Base-by-base conservation (phyloP, 2,797 vertebrate genomes). In the Danio aesculapii region DNA sequence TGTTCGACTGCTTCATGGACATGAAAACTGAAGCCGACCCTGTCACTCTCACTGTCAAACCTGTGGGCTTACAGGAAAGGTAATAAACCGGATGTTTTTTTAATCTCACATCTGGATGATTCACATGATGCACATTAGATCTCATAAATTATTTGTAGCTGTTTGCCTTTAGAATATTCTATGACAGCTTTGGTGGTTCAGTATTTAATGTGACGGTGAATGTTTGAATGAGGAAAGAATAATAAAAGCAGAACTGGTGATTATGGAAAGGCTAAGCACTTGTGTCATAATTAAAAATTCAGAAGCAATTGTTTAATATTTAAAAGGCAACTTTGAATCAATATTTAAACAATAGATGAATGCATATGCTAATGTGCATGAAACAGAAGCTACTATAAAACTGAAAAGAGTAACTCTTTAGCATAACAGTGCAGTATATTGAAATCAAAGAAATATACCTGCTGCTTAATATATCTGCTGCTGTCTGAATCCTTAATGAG, bases 31-130 rank as follows among this genome's bases (percentile, higher is more conserved):
- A 99, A 81, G 94, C 91, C 0, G 98, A 99, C 52, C 95, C 95
- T 0, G 78, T 91, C 77, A 98, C 97, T 0, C 94, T 99, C 82
- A 96, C 94, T 0, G 97, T 99, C 89, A 98, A 98, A 86, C 92
- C 97, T 8, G 92, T 98, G 91, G 98, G 98, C 84, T 95, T 99
- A 85, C 98, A 99, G 91, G 98, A 99, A 93, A 97, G 98, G 98
- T 99, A 91, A 83, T 67, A 17, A 57, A 46, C 8, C 0, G 19
- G 13, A 8, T n/a, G 3, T 62, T 39, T 41, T 73, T 11, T n/a
- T 8, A 67, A 10, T 67, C 49, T 71, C 21, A 52, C 19, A 69
- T 14, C 17, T 77, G 8, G 11, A 21, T 44, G 46, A 14, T 50
- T 41, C 11, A 19, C n/a, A 16, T 57, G 43, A 53, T 66, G 62